A percentile compares a stretch with the other conserved stretches of the same genome.
Conservation (phyloP, 2,888 invertebrate species). For the Penaeus monodon region DNA sequence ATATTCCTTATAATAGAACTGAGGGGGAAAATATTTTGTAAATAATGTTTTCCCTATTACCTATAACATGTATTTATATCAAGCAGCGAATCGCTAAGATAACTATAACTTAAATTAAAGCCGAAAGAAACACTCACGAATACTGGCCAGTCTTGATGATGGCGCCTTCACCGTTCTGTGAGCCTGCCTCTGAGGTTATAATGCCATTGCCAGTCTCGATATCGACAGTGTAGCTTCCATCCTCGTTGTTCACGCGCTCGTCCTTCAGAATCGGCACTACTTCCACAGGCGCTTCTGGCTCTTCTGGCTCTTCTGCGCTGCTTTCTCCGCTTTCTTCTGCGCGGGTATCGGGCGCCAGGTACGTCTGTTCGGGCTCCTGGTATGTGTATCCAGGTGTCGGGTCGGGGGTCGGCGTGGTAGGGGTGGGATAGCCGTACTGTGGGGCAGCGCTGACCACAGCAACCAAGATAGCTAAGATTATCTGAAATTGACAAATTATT, state of each 20-base stretch:
- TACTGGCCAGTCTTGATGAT: conserved; percentile 37
- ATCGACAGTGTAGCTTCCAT: conserved; percentile 62
- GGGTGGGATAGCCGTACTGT: too few species aligned
- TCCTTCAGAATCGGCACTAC: conserved; percentile 51
- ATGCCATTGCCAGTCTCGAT: conserved; percentile 62
- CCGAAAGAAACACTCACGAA: conserved; percentile 26
- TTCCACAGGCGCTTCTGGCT: not conserved
- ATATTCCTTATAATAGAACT: too few species aligned
- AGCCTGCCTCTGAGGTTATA: conserved; percentile 36
- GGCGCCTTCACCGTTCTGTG: conserved; percentile 29
- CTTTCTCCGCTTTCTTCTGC: too few species aligned
- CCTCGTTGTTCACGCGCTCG: conserved; percentile 46
- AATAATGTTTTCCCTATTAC: too few species aligned
- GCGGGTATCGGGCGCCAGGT: not conserved
- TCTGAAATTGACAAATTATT: not conserved
- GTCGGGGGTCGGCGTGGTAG: too few species aligned
- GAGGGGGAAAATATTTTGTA: too few species aligned
- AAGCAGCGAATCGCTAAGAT: too few species aligned
- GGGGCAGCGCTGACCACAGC: conserved; percentile 29
- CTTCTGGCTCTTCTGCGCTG: not conserved
- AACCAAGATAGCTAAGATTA: conserved; percentile 25
- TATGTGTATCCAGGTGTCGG: too few species aligned
- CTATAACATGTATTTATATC: too few species aligned
- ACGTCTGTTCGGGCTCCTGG: too few species aligned
- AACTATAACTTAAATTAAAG: too few species aligned